These are phyloP conservation scores for Chaitophorus viminalis DNA, from an alignment of 2,888 invertebrate genomes.

Conservation along the genomic window DNA sequence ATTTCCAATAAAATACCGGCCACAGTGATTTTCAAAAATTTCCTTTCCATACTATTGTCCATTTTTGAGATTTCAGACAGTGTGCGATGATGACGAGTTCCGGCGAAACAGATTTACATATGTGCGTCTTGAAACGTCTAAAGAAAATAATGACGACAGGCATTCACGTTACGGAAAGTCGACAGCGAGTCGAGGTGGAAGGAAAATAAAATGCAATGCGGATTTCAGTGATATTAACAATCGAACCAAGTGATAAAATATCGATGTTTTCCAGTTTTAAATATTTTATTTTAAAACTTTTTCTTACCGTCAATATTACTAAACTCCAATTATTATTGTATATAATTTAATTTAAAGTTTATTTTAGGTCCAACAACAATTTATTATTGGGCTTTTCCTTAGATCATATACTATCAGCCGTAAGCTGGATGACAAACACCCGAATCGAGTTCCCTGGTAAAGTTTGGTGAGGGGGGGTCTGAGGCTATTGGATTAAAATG, in stretches of 20 bases:
- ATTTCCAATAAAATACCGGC: constrained; percentile 81
- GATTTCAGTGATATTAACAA: constrained; percentile 4
- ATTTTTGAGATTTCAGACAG: too few relatives aligned
- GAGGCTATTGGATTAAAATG: too few relatives aligned
- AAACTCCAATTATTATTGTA: not conserved
- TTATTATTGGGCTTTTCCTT: not conserved
- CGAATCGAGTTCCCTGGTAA: too few relatives aligned
- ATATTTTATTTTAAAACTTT: not conserved
- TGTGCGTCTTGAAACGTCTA: too few relatives aligned
- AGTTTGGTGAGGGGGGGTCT: too few relatives aligned
- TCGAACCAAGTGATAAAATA: constrained; percentile 24
- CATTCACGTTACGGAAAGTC: too few relatives aligned
- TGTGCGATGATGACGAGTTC: too few relatives aligned
- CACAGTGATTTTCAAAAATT: constrained; percentile 78
- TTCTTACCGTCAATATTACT: not conserved
- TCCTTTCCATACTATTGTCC: constrained; percentile 51
- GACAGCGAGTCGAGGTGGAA: not conserved
- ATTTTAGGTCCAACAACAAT: not conserved
- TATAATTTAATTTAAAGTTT: not conserved
- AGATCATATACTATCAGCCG: too few relatives aligned
- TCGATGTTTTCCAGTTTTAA: constrained; percentile 15
- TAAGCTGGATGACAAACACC: too few relatives aligned
- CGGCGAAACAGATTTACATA: not conserved
- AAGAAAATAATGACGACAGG: too few relatives aligned
- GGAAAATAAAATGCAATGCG: constrained; percentile 36